Evolutionary conservation across 1,140 invertebrate genomes (phyloP).

Genomic region (Cheumatopsyche charites): DNA sequence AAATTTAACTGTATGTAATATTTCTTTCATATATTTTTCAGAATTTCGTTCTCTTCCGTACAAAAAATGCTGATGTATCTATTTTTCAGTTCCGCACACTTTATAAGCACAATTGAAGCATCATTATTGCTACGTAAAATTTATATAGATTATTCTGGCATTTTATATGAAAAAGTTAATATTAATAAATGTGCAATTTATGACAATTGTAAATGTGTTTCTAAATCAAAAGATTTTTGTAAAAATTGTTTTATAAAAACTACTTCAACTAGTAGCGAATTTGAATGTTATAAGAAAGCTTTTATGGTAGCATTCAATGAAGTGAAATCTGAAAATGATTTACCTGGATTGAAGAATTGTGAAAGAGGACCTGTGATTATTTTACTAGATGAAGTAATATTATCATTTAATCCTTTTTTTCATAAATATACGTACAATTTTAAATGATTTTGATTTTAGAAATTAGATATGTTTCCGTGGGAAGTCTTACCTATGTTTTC

Average conservation of each 20-base stretch:
- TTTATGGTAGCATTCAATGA: slow-evolving; percentile 56
- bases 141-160: slow-evolving; percentile 29
- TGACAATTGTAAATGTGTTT: slow-evolving; percentile 29
- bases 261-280: slow-evolving; percentile 47
- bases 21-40: slow-evolving; percentile 35
- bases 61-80: slow-evolving; percentile 57
- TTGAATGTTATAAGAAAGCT: slow-evolving; percentile 56
- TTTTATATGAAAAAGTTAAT: slow-evolving; percentile 2
- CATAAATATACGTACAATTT: background rate
- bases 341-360: slow-evolving; percentile 55
- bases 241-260: slow-evolving; percentile 57
- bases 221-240: slow-evolving; percentile 56
- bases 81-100: slow-evolving; percentile 48
- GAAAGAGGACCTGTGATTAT: slow-evolving; percentile 67
- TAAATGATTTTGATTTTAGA: slow-evolving; percentile 57
- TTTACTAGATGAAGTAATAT: slow-evolving; percentile 69
- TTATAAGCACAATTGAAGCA: slow-evolving; percentile 29
- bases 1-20: too few species aligned
- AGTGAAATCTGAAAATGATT: slow-evolving; percentile 53
- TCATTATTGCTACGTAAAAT: slow-evolving; percentile 42
- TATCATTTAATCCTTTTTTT: slow-evolving; percentile 20
- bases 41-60: slow-evolving; percentile 48
- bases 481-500: slow-evolving; percentile 71
- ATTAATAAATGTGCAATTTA: slow-evolving; percentile 48
- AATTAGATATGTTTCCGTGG: slow-evolving; percentile 75